Evolutionary conservation across 2,797 vertebrate genomes (phyloP), one percentile per base, ranked within the genome.

Genomic region (Anas bernieri): DNA sequence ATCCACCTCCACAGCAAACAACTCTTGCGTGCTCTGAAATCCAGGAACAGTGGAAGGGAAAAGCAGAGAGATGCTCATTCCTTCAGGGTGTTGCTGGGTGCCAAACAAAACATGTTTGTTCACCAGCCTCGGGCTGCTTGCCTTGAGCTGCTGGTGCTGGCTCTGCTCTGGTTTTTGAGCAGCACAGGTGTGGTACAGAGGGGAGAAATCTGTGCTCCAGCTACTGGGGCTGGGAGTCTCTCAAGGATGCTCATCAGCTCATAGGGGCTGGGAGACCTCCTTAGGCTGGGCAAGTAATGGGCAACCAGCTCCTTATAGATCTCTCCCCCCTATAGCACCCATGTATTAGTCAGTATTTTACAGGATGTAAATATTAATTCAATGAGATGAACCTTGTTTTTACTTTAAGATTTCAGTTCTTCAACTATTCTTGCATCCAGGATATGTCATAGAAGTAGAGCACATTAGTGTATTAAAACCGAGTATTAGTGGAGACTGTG

Each of bases 341-440:
- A 46, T 77, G 54, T 92, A 43, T 43, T 43, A 94, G 92, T 94
- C 95, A 92, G 90, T 75, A 69, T 94, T 95, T 93, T 83, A 72
- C 46, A 69, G 59, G 43, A 95, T 74, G 83, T 86, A 96, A 95
- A 94, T 77, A 92, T 79, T 96, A 94, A 96, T 96, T 94, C 96
- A 81, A 50, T 63, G 74, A 81, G 74, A 94, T 84, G 70, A 95
- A 81, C 74, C 78, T 93, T 46, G 76, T 88, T 94, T 87, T 75
- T 91, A 93, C 89, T 33, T 91, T 63, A 91, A 91, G 90, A 90
- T 91, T 92, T 91, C 93, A 89, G 88, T 92, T 46, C 45, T 46
- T 48, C 46, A 48, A 48, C 46, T 92, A 83, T 88, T 80, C 87
- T 88, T 87, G 66, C 56, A 84, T 86, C 77, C 82, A 88, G 69